These are phyloP conservation scores for Eptesicus fuscus DNA, from an alignment of 2,113 vertebrate genomes.

Conservation along the genomic window DNA sequence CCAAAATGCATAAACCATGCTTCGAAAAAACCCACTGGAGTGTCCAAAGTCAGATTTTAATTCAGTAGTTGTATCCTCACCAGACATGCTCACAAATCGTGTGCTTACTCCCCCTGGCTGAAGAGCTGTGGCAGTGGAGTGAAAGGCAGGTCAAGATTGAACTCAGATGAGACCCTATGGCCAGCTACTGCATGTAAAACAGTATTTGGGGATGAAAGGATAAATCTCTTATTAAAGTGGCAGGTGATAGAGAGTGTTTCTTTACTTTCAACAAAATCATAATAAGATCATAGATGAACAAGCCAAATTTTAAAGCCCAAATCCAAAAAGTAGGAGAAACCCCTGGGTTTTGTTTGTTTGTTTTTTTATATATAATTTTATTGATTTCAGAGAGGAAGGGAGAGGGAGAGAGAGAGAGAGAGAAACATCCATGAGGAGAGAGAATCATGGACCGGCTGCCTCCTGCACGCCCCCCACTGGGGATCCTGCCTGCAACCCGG, in stretches of 20 bases:
- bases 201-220: not conserved
- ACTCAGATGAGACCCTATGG: not conserved
- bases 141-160: too few relatives aligned
- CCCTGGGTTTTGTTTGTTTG: too few relatives aligned
- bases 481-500: too few relatives aligned
- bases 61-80: not conserved
- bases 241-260: not conserved
- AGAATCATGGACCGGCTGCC: too few relatives aligned
- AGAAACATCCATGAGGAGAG: too few relatives aligned
- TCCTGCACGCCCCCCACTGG: too few relatives aligned
- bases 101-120: not conserved
- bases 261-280: not conserved
- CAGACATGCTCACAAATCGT: not conserved
- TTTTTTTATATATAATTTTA: too few relatives aligned
- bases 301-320: slow-evolving; percentile 1
- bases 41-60: not conserved
- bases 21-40: not conserved
- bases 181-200: not conserved
- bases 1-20: not conserved
- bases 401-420: too few relatives aligned
- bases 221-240: not conserved
- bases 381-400: too few relatives aligned
- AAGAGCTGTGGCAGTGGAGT: not conserved
- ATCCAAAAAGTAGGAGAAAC: not conserved
- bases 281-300: not conserved